phyloP scores from a whole-genome alignment of 1,140 invertebrate species.

The Papilio glaucus region DNA sequence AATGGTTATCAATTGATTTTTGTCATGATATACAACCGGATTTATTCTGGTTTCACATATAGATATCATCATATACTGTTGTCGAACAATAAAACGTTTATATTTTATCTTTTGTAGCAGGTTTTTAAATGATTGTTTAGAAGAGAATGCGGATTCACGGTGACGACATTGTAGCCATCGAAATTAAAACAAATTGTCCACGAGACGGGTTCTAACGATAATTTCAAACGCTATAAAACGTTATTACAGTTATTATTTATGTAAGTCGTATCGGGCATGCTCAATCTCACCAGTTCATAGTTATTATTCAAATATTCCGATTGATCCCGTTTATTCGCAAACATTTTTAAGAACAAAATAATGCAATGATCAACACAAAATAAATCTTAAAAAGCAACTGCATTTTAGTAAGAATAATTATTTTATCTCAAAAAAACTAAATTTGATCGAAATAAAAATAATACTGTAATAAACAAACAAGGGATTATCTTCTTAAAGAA shows the following conservation, averaged over 20 bases:
- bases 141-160: constrained; percentile 36
- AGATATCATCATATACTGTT: constrained; percentile 30
- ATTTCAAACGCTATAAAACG: constrained; percentile 29
- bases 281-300: not conserved
- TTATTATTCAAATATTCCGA: constrained; percentile 6
- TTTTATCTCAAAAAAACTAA: too few relatives aligned
- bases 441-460: not conserved
- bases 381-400: too few relatives aligned
- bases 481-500: constrained; percentile 4
- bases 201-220: constrained; percentile 26
- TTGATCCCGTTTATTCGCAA: not conserved
- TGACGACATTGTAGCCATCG: constrained; percentile 32
- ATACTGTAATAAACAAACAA: constrained; percentile 16
- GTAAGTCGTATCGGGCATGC: not conserved
- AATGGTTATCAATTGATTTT: constrained; percentile 22
- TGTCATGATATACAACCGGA: constrained; percentile 33
- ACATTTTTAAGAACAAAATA: not conserved
- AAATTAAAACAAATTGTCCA: constrained; percentile 37
- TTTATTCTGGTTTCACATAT: constrained; percentile 36
- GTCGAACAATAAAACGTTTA: constrained; percentile 35
- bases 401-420: too few relatives aligned
- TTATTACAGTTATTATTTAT: constrained; percentile 30
- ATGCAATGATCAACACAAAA: not conserved
- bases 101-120: constrained; percentile 35
- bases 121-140: constrained; percentile 35